Evolutionary conservation across 2,797 vertebrate species (phyloP), one percentile per base, ranked within the genome.

Genomic region (Lates japonicus): DNA sequence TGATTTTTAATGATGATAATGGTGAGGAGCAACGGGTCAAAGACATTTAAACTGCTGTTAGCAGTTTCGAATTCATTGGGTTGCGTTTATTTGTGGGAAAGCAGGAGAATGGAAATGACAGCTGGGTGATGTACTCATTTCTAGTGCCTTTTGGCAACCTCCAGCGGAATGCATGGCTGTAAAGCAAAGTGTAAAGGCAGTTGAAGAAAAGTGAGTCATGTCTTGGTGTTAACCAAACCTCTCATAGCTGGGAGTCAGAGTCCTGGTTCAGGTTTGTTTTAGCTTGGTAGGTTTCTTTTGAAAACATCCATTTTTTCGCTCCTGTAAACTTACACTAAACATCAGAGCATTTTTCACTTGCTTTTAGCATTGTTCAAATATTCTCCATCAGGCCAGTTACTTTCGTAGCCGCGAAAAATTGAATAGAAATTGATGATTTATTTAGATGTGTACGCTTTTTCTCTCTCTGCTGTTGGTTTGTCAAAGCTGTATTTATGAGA

Each of bases 21-120:
- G 58, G 10, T 80, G 54, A 76, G 62, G 76, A 84, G 60, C 42
- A 44, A 57, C 39, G 57, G 78, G 68, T 78, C 72, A 69, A 65
- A 81, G 69, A 74, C 22, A 68, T 75, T 74, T 76, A 71, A 46
- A 19, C 42, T 49, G n/a, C 65, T 41, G n/a, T n/a, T n/a, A n/a
- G n/a, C n/a, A 12, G 54, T 7, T 6, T 59, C 44, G 65, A 71
- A 58, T 62, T 69, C 41, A 68, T 80, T 51, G 49, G 9, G n/a
- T n/a, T 1, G n/a, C 6, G 59, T 68, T 54, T 42, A 55, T 59
- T 76, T 9, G 58, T 37, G 6, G 1, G n/a, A 69, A 84, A 51
- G 52, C 48, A 48, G 5, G 19, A 54, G 25, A 69, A 58, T 63
- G 25, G 74, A 80, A 39, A 14, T 51, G 3, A 59, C 25, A 62